Percentiles rank a stretch among this genome's conserved stretches.
Conservation (phyloP, 2,113 vertebrate genomes). For the Gymnogyps californianus region DNA sequence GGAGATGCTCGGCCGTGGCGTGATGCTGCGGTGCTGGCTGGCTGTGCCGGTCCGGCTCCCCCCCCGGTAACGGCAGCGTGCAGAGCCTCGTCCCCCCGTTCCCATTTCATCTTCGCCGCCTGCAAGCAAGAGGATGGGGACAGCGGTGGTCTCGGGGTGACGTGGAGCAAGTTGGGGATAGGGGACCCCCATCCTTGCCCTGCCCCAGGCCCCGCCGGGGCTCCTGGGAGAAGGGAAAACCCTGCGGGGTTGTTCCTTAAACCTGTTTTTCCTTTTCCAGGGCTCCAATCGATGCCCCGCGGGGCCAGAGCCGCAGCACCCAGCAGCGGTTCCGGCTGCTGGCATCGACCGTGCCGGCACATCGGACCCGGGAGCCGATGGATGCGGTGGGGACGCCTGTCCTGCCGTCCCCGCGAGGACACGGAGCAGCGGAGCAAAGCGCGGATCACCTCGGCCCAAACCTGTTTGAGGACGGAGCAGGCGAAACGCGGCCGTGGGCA, state of each 20-base stretch:
- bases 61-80: neutral
- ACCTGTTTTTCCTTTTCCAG: neutral
- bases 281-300: neutral
- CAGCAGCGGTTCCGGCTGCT: neutral
- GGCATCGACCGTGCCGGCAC: neutral
- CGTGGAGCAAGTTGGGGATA: fast-evolving
- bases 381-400: neutral
- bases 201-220: too few species aligned
- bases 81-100: too few species aligned
- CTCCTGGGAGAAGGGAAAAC: neutral
- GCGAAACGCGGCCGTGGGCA: too few species aligned
- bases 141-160: neutral
- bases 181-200: neutral
- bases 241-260: too few species aligned
- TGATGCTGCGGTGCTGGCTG: neutral
- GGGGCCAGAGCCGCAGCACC: neutral
- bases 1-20: fast-evolving
- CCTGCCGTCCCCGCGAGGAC: neutral
- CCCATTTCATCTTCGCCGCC: neutral
- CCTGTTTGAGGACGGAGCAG: neutral
- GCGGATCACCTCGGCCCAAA: neutral
- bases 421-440: neutral
- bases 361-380: neutral
- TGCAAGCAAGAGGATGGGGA: neutral
- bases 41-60: neutral